phyloP scores from a whole-genome alignment of 2,797 vertebrate genomes.

The Macropodus opercularis region DNA sequence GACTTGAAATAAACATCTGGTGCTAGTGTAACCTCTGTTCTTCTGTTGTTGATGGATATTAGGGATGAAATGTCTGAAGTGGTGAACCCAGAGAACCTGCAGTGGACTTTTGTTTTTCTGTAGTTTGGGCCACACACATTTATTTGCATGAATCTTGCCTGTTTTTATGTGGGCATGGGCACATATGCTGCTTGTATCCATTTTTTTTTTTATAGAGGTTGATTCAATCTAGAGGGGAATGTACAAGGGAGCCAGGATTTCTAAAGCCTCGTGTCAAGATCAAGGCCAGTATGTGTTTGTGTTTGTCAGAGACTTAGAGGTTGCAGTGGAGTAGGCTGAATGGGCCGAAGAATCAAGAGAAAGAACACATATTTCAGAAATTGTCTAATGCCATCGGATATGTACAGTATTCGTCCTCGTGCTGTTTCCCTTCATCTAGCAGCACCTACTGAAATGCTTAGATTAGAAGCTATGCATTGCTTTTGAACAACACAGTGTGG shows the following conservation, averaged over 20 bases:
- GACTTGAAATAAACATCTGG: conserved; percentile 57
- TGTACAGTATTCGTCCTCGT: conserved; percentile 35
- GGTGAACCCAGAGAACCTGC: conserved; percentile 4
- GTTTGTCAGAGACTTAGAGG: background rate
- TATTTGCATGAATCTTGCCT: background rate
- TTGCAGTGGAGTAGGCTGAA: conserved; percentile 22
- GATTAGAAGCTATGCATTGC: conserved; percentile 18
- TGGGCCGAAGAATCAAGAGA: conserved; percentile 38
- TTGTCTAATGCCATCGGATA: conserved; percentile 46
- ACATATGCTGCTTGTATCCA: background rate
- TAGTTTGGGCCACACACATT: too few relatives aligned
- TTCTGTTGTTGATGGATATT: conserved; percentile 50
- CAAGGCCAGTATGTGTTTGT: conserved; percentile 27
- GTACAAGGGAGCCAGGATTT: conserved; percentile 27
- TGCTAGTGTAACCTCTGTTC: conserved; percentile 35
- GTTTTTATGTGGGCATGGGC: background rate
- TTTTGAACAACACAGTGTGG: conserved; percentile 50
- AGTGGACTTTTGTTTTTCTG: conserved; percentile 21
- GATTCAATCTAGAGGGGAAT: conserved; percentile 6
- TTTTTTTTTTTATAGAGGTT: conserved; percentile 6
- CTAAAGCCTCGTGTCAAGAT: conserved; percentile 36
- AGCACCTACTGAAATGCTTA: conserved; percentile 34
- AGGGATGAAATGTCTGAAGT: conserved; percentile 25
- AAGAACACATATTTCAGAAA: conserved; percentile 39
- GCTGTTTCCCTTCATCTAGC: conserved; percentile 48